These are phyloP conservation scores for Ceratothoa steindachneri DNA, from an alignment of 2,888 invertebrate genomes.

Conservation along the genomic window DNA sequence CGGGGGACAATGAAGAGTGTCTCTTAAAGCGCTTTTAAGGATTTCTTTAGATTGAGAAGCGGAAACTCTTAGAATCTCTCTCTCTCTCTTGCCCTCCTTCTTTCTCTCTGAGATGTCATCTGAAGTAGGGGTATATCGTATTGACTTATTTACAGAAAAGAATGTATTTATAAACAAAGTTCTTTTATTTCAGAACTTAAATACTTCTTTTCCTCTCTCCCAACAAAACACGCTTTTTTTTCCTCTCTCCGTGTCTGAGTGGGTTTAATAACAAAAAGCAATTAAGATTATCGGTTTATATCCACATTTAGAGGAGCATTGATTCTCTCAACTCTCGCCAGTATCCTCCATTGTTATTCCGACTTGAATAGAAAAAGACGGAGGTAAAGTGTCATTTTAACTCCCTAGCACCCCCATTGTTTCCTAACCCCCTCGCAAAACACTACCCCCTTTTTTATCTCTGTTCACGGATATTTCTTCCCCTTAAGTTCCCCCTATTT, in stretches of 20 bases:
- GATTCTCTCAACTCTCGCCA: neutral
- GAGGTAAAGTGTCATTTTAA: neutral
- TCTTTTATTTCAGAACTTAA: too few relatives aligned
- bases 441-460: neutral
- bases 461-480: neutral
- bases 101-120: too few relatives aligned
- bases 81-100: too few relatives aligned
- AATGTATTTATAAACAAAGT: too few relatives aligned
- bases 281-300: neutral
- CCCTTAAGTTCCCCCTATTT: neutral
- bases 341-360: neutral
- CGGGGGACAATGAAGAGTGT: too few relatives aligned
- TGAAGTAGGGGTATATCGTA: too few relatives aligned
- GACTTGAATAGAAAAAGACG: neutral
- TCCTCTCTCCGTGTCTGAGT: neutral
- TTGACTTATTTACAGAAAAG: too few relatives aligned
- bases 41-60: too few relatives aligned
- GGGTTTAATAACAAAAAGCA: neutral
- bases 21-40: too few relatives aligned
- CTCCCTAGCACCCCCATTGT: neutral
- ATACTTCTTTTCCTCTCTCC: neutral
- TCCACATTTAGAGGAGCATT: neutral
- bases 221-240: neutral
- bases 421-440: neutral
- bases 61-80: too few relatives aligned